These are phyloP conservation scores for Conus betulinus DNA, from an alignment of 1,140 invertebrate species.

Conservation along the genomic window DNA sequence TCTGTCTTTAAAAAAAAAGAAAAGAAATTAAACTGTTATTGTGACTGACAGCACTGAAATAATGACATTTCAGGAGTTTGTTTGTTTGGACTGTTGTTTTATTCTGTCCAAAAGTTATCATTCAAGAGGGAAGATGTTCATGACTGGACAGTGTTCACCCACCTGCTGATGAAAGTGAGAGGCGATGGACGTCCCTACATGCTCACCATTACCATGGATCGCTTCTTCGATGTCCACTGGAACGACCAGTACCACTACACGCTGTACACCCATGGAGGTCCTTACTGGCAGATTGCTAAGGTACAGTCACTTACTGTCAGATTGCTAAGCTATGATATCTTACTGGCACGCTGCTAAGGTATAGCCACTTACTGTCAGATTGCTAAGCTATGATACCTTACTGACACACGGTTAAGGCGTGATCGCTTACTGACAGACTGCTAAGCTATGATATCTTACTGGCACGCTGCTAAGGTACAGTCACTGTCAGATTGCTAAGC, in stretches of 20 bases:
- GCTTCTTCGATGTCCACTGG: conserved; percentile 87
- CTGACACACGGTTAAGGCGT: too few species aligned
- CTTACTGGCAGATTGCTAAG: conserved; percentile 95
- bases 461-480: conserved; percentile 87
- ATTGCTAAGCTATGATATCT: too few species aligned
- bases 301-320: conserved; percentile 75
- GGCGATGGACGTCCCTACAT: conserved; percentile 94
- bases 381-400: too few species aligned
- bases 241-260: conserved; percentile 90
- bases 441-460: conserved; percentile 81
- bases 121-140: conserved; percentile 81
- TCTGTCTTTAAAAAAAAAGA: too few species aligned
- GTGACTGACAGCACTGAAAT: too few species aligned
- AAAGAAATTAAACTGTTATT: too few species aligned
- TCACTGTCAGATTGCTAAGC: too few species aligned
- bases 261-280: conserved; percentile 93
- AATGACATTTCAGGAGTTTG: too few species aligned
- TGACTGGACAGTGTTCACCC: conserved; percentile 88
- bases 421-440: too few species aligned
- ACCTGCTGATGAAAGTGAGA: conserved; percentile 88
- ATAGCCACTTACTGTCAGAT: too few species aligned
- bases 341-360: conserved; percentile 81
- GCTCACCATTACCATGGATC: conserved; percentile 83
- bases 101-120: conserved; percentile 81
- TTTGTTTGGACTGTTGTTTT: not conserved